Base-by-base conservation (phyloP, 2,888 invertebrate species). In the Lepidochrysops patricia region DNA sequence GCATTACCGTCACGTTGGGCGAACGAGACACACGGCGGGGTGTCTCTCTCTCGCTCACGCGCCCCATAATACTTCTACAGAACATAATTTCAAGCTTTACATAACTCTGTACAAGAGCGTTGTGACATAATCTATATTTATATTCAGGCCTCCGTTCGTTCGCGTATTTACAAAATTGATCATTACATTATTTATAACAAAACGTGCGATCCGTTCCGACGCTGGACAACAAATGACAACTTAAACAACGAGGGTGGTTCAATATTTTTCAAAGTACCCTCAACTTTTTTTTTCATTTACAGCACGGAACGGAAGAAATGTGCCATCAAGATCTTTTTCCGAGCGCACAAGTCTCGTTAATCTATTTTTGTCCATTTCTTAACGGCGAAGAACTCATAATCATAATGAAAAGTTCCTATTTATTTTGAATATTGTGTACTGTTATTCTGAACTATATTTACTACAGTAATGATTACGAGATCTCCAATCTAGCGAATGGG, bases 71-170 rank as follows among this genome's bases (percentile, higher is more conserved):
- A 32, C 54, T 49, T 23, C 29, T 43, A 43, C 43, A 43, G 43
- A 43, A 43, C 54, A 54, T 54, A 54, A 54, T 54, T 32, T 29
- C 54, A 54, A 54, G 54, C 29, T 54, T 54, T 32, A 54, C 54
- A 54, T 19, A 32, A 71, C 71, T 77, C 77, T 77, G 77, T 79
- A 78, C 77, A 79, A 69, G 74, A 69, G 68, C 69, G 72, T 82
- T 84, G 88, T 88, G 87, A 87, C 88, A 76, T 76, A 78, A 73
- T 72, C 74, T 77, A 77, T 75, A 76, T 75, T 72, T 77, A 76
- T 77, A 74, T 67, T 78, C 84, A 84, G 86, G 84, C 86, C 85
- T 77, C 77, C 82, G 72, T 76, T 80, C 80, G 74, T 79, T 80
- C 77, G 73, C 77, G 79, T 84, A 87, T 87, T 80, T 86, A 87